phyloP scores from a whole-genome alignment of 1,140 invertebrate species.

The Laupala kohalensis region DNA sequence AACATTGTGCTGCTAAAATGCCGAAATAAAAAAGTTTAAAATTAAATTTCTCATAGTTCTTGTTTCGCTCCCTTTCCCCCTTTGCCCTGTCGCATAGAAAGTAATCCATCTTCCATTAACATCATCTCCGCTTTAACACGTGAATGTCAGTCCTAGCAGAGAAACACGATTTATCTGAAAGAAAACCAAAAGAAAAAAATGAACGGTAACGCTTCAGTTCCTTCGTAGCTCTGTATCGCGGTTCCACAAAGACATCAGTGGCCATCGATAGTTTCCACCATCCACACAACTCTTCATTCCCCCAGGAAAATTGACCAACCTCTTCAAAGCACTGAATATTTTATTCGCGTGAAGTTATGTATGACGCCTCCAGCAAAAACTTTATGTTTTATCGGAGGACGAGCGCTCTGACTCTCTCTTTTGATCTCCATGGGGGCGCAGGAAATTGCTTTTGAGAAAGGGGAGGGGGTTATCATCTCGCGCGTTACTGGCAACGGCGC shows the following conservation, averaged over 20 bases:
- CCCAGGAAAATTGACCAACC: background rate
- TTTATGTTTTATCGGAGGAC: background rate
- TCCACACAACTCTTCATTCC: background rate
- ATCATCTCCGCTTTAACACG: background rate
- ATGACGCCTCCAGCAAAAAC: background rate
- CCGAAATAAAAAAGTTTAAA: too few species aligned
- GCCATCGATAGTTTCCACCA: background rate
- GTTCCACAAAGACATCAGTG: background rate
- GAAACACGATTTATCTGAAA: too few species aligned
- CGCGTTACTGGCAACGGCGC: background rate
- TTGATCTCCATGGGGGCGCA: background rate
- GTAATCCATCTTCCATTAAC: background rate
- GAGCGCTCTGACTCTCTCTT: background rate
- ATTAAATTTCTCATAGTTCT: too few species aligned
- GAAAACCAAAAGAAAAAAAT: too few species aligned
- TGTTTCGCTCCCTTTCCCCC: too few species aligned
- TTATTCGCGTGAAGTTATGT: background rate
- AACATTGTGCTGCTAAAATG: too few species aligned
- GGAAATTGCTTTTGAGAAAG: background rate
- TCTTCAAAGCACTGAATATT: background rate
- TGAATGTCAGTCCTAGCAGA: too few species aligned
- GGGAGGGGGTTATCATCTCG: background rate
- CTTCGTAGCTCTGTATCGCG: background rate
- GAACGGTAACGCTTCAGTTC: too few species aligned
- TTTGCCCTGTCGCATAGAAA: background rate